Conservation (phyloP, 1,140 invertebrate species). For the Pygmarrhopalites habei region DNA sequence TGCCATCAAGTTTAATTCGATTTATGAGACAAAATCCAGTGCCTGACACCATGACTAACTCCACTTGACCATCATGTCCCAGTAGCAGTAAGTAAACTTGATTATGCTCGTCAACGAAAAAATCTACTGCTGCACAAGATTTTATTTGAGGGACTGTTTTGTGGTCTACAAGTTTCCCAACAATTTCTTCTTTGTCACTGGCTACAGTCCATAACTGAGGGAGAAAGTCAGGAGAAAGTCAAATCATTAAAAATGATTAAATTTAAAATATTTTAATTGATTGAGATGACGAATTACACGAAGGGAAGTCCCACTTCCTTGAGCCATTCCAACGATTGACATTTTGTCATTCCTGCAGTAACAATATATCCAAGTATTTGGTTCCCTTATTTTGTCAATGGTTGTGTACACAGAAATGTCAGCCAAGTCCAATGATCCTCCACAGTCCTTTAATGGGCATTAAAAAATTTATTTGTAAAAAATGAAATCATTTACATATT, state of each 20-base stretch:
- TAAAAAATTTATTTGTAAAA: not conserved
- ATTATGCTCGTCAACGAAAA: not conserved
- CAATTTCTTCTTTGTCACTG: not conserved
- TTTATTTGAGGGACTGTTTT: constrained; percentile 17
- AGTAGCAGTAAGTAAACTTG: constrained; percentile 6
- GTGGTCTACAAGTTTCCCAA: constrained; percentile 18
- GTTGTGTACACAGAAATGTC: constrained; percentile 5
- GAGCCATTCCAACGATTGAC: constrained; percentile 13
- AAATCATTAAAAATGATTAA: not conserved
- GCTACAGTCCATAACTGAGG: constrained; percentile 25
- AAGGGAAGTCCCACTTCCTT: constrained; percentile 18
- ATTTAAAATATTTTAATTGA: not conserved
- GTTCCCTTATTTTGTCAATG: constrained; percentile 20
- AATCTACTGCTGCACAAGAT: constrained; percentile 16
- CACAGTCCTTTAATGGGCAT: not conserved
- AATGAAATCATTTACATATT: not conserved
- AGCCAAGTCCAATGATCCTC: constrained; percentile 13
- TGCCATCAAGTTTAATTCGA: constrained; percentile 27
- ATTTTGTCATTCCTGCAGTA: constrained; percentile 6
- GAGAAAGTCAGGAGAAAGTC: not conserved
- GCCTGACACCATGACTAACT: constrained; percentile 7
- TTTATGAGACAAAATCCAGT: constrained; percentile 20
- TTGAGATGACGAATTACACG: too few relatives aligned
- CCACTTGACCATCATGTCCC: constrained; percentile 13
- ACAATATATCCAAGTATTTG: constrained; percentile 8